These are phyloP conservation scores for Sander lucioperca DNA, from an alignment of 2,113 vertebrate species.

Conservation along the genomic window DNA sequence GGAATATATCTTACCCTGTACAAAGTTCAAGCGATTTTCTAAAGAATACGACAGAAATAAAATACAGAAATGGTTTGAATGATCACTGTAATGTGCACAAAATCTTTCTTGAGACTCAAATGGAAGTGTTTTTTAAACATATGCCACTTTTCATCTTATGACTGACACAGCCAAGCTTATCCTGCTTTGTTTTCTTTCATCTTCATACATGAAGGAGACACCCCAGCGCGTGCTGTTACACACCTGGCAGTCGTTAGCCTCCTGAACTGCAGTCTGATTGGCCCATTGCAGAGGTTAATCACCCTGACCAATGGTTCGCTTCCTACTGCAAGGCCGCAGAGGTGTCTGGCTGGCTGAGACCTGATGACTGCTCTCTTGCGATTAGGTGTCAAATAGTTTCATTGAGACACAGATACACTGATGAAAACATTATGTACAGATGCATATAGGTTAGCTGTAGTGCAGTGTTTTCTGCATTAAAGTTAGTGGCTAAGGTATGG, in stretches of 20 bases:
- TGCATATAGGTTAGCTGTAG: background rate
- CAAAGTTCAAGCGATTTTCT: conserved; percentile 40
- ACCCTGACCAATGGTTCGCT: conserved; percentile 53
- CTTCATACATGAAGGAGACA: conserved; percentile 23
- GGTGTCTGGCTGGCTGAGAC: conserved; percentile 30
- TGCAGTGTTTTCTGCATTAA: background rate
- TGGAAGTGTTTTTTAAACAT: conserved; percentile 9
- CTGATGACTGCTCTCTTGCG: conserved; percentile 17
- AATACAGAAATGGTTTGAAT: background rate
- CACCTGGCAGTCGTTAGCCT: conserved; percentile 71
- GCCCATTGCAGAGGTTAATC: conserved; percentile 74
- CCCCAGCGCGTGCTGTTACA: conserved; percentile 15
- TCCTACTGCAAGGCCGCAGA: conserved; percentile 47
- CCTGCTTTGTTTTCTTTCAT: conserved; percentile 43
- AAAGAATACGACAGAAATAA: background rate
- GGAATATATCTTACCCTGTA: conserved; percentile 7
- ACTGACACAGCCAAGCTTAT: background rate
- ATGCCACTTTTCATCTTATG: conserved; percentile 16
- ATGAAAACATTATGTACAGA: background rate
- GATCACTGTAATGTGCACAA: background rate
- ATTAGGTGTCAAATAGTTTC: conserved; percentile 21
- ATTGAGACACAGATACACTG: conserved; percentile 9
- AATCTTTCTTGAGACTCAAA: background rate
- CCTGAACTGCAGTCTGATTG: conserved; percentile 61
- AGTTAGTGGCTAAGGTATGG: too few species aligned